Evolutionary conservation across 2,113 vertebrate genomes (phyloP), one percentile per base, ranked within the genome.

Genomic region (Datnioides undecimradiatus): DNA sequence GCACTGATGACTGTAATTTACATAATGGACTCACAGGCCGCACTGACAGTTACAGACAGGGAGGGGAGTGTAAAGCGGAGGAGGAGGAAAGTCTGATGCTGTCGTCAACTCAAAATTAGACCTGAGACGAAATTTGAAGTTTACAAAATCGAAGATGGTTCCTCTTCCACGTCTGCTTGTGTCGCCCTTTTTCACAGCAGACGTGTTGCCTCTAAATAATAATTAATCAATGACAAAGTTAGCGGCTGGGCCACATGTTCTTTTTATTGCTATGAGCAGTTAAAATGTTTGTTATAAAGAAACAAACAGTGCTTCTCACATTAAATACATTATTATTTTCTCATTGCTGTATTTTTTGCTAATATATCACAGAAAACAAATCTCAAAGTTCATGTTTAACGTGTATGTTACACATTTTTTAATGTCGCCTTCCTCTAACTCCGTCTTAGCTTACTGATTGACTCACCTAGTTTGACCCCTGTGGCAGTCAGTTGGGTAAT

Each of bases 1-100:
- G 48, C 74, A 45, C 79, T 76, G 80, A 64, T 87, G 36, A 45
- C 73, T 84, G 3, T 69, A 59, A 91, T 91, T 86, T 87, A 82
- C 88, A 89, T 86, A 84, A 87, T 74, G 62, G 66, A 66, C 72
- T 86, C 63, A 19, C 38, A 40, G 71, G 41, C 48, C 49, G 41
- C 57, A 48, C 64, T 43, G 52, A 63, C 52, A 60, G 58, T 76
- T 72, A 45, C 58, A 29, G 57, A 58, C 52, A 34, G 60, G 51
- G 43, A 74, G 31, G 31, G 31, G 31, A 40, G 10, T 9, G 14
- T 6, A 51, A 69, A 38, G 27, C 34, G n/a, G 25, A 19, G 1
- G 25, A 57, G 7, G 8, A 5, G 29, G 29, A 14, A 45, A 4
- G 40, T 69, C 16, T 71, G 14, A 9, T 55, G 38, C 36, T 38